Evolutionary conservation across 1,140 invertebrate genomes (phyloP).

Genomic region (Dinoponera quadriceps): DNA sequence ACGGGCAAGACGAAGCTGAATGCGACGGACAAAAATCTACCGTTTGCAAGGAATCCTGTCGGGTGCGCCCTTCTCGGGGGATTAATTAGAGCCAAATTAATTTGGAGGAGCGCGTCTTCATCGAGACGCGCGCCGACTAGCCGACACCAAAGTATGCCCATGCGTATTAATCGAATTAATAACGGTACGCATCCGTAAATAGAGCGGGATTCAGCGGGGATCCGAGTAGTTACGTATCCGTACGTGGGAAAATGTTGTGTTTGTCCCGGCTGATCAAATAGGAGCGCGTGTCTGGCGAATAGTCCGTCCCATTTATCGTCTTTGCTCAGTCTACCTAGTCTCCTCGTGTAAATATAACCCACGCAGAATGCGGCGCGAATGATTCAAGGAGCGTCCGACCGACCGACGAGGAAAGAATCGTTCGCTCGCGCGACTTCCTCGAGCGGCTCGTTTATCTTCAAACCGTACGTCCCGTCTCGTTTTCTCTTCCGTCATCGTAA

Average conservation of each 20-base stretch:
- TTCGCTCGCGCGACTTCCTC: not conserved
- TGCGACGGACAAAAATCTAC: too few relatives aligned
- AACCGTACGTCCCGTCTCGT: not conserved
- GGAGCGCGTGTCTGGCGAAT: constrained; percentile 58
- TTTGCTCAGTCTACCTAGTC: constrained; percentile 14
- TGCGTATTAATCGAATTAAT: constrained; percentile 49
- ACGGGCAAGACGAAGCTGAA: too few relatives aligned
- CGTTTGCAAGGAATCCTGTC: too few relatives aligned
- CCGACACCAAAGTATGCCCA: not conserved
- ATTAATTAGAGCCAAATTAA: constrained; percentile 16
- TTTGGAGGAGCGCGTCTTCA: not conserved
- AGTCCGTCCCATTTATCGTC: constrained; percentile 37
- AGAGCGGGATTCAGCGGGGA: constrained; percentile 28
- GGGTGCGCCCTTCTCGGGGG: not conserved
- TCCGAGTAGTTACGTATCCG: constrained; percentile 65
- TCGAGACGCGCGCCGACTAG: not conserved
- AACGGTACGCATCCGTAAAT: constrained; percentile 59
- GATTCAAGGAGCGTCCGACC: constrained; percentile 34
- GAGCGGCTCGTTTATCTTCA: constrained; percentile 7
- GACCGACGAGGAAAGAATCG: constrained; percentile 38
- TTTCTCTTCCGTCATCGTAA: constrained; percentile 12
- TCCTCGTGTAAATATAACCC: constrained; percentile 45
- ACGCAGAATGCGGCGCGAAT: constrained; percentile 35
- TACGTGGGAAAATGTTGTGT: constrained; percentile 81
- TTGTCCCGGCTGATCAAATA: constrained; percentile 79